phyloP scores from a whole-genome alignment of 2,888 invertebrate species.

The Cantharis flavilabris region DNA sequence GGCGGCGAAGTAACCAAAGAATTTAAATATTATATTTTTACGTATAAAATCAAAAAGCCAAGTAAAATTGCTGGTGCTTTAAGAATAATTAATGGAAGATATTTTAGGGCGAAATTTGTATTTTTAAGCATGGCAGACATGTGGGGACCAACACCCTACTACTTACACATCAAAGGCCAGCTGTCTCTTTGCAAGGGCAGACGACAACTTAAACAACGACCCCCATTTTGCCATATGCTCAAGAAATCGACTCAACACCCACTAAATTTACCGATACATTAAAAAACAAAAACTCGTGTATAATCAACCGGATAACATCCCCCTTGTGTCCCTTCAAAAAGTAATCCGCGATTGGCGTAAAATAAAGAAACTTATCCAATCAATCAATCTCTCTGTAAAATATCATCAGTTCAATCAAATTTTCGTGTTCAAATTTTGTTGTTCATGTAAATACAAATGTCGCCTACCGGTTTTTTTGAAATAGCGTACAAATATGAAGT shows the following conservation, averaged over 20 bases:
- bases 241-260: conserved; percentile 24
- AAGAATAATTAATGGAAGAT: conserved; percentile 2
- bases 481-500: not conserved
- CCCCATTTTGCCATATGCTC: conserved; percentile 34
- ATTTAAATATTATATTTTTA: not conserved
- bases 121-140: conserved; percentile 31
- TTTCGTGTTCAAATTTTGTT: not conserved
- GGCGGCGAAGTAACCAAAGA: not conserved
- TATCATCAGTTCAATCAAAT: not conserved
- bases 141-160: conserved; percentile 34
- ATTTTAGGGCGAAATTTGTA: conserved; percentile 22
- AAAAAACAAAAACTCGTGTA: not conserved
- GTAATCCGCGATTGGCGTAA: not conserved
- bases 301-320: not conserved
- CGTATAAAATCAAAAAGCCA: not conserved
- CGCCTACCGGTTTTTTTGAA: conserved; percentile 10
- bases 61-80: not conserved
- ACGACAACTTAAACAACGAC: conserved; percentile 32
- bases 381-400: not conserved
- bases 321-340: not conserved
- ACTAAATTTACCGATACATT: conserved; percentile 8
- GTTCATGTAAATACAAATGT: conserved; percentile 10
- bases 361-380: not conserved
- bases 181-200: conserved; percentile 33
- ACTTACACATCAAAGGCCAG: conserved; percentile 30